These are phyloP conservation scores for Cassiopea xamachana DNA, from an alignment of 30 jellyfish, hydroid and myxozoan species.

Conservation along the genomic window DNA sequence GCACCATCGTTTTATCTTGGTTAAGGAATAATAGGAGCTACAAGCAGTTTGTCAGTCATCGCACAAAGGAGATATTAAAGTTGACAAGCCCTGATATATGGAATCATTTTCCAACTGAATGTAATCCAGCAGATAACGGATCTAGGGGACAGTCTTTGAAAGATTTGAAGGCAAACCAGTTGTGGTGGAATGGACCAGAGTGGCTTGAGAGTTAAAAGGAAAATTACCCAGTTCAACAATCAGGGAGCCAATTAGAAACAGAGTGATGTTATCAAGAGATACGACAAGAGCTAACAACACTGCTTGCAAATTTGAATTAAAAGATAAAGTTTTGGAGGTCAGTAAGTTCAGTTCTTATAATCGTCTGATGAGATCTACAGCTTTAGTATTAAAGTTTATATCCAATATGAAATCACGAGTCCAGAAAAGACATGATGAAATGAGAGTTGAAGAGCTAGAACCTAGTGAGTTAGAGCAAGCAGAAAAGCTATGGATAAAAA, in stretches of 20 bases:
- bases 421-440: constrained; percentile 16
- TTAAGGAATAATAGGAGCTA: no score
- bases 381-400: constrained; percentile 37
- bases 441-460: constrained; percentile 21
- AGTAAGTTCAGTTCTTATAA: constrained; percentile 15
- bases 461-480: constrained; percentile 39
- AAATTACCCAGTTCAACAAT: constrained; percentile 30
- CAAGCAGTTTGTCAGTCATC: no score
- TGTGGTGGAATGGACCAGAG: constrained; percentile 73
- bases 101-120: constrained; percentile 49
- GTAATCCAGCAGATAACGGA: constrained; percentile 71
- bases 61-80: neutral
- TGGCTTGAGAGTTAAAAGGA: constrained; percentile 40
- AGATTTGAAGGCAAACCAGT: constrained; percentile 20
- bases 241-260: constrained; percentile 13
- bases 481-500: constrained; percentile 43
- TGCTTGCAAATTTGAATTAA: constrained; percentile 20
- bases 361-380: constrained; percentile 37
- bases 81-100: constrained; percentile 21
- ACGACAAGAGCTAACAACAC: neutral
- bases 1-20: neutral
- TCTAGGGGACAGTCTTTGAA: constrained; percentile 56
- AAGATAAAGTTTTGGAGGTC: neutral
- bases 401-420: constrained; percentile 40
- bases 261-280: neutral